A percentile compares a stretch with the other conserved stretches of the same genome.
Evolutionary conservation across 1,140 invertebrate genomes (phyloP).

Genomic region (Drosophila eugracilis): DNA sequence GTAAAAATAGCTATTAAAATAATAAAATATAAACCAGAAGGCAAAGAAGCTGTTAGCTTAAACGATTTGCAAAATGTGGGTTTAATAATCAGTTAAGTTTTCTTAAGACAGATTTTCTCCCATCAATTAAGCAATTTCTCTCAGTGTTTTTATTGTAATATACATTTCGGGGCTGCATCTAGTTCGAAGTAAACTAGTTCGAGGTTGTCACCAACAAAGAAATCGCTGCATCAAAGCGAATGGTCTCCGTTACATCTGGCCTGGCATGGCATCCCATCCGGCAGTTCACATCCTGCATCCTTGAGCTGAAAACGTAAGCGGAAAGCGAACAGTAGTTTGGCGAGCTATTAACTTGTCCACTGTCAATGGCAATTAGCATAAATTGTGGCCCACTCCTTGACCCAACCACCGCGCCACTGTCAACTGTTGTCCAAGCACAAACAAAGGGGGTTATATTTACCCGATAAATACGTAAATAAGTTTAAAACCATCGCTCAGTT

Average conservation of each 20-base stretch:
- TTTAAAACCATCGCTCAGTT: slow-evolving; percentile 59
- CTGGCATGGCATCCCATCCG: slow-evolving; percentile 33
- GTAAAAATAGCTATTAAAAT: slow-evolving; percentile 2
- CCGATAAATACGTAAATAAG: slow-evolving; percentile 67
- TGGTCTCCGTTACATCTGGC: slow-evolving; percentile 31
- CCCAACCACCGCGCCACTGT: too few relatives aligned
- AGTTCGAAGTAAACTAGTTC: slow-evolving; percentile 39
- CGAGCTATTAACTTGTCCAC: slow-evolving; percentile 71
- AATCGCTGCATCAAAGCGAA: slow-evolving; percentile 19
- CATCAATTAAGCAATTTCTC: background rate
- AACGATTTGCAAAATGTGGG: too few relatives aligned
- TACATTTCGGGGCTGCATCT: slow-evolving; percentile 29
- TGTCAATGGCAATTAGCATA: slow-evolving; percentile 72
- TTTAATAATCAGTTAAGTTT: too few relatives aligned
- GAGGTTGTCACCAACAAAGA: slow-evolving; percentile 41
- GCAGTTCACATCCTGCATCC: slow-evolving; percentile 76
- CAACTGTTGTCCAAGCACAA: slow-evolving; percentile 25
- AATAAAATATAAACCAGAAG: background rate
- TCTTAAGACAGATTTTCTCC: too few relatives aligned
- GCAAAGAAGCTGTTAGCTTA: too few relatives aligned
- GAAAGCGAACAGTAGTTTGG: slow-evolving; percentile 40
- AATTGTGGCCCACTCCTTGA: slow-evolving; percentile 41
- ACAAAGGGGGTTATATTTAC: slow-evolving; percentile 8
- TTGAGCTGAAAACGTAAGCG: slow-evolving; percentile 65
- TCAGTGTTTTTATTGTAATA: slow-evolving; percentile 24